Percentiles rank a stretch among this genome's conserved stretches.
Evolutionary conservation across 2,113 vertebrate species (phyloP).

Genomic region (Chinchilla lanigera): DNA sequence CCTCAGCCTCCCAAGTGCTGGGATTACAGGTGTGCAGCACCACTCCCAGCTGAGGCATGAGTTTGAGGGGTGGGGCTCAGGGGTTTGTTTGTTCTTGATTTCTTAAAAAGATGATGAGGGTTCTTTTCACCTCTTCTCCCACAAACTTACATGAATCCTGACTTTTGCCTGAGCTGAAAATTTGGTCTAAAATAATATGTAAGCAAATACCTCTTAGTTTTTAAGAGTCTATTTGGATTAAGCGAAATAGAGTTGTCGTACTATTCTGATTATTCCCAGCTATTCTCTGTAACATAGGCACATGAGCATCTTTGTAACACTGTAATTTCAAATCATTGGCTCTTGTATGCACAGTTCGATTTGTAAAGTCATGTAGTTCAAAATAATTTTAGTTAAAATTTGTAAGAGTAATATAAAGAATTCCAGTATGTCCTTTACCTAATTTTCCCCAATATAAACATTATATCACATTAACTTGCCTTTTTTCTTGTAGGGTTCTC

Average conservation of each 20-base stretch:
- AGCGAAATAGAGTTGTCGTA: neutral
- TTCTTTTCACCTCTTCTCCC: neutral
- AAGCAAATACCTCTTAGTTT: neutral
- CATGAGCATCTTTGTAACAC: neutral
- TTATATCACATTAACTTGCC: neutral
- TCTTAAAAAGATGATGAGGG: neutral
- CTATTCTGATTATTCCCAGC: neutral
- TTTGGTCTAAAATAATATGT: neutral
- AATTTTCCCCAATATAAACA: neutral
- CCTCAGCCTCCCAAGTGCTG: too few species aligned
- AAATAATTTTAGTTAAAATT: conserved; percentile 35
- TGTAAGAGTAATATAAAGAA: neutral
- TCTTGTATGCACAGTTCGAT: neutral
- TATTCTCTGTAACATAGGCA: neutral
- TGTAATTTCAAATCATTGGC: neutral
- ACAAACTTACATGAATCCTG: neutral
- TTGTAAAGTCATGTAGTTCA: conserved; percentile 1
- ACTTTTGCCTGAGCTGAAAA: neutral
- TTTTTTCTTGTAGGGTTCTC: neutral
- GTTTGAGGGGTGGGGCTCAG: neutral
- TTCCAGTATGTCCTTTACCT: neutral
- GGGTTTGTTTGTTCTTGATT: conserved; percentile 57
- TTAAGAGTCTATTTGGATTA: neutral
- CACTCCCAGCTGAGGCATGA: too few species aligned
- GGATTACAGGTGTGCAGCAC: too few species aligned